A percentile compares a stretch with the other conserved stretches of the same genome.
These are phyloP conservation scores for Thumatha senex DNA, from an alignment of 2,888 invertebrate genomes.

Conservation along the genomic window DNA sequence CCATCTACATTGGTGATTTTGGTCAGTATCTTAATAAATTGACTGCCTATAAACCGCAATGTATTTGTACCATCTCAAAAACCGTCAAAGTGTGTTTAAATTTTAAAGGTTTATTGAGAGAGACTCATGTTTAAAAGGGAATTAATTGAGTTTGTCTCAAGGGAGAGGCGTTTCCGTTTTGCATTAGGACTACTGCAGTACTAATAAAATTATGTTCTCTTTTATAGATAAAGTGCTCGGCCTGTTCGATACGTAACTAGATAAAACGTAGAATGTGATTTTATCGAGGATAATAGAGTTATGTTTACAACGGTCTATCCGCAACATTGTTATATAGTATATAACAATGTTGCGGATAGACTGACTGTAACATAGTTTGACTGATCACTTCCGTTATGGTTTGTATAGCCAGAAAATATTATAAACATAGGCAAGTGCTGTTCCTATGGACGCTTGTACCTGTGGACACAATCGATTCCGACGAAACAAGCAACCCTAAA, in stretches of 20 bases:
- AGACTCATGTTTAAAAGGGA: constrained; percentile 69
- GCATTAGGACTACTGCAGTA: constrained; percentile 69
- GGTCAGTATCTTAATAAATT: constrained; percentile 12
- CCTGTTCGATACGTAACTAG: constrained; percentile 28
- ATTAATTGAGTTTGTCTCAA: constrained; percentile 80
- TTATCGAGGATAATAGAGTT: constrained; percentile 8
- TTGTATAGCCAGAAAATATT: not conserved
- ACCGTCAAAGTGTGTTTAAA: constrained; percentile 69
- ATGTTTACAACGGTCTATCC: not conserved
- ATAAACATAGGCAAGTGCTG: not conserved
- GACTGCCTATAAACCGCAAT: constrained; percentile 20
- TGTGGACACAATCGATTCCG: no score
- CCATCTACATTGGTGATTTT: constrained; percentile 38
- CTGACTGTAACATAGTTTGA: no score
- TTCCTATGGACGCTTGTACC: no score
- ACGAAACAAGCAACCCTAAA: no score
- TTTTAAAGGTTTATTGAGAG: constrained; percentile 73
- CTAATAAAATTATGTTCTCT: constrained; percentile 73
- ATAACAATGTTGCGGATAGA: not conserved
- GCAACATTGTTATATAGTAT: not conserved
- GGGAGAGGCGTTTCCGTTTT: constrained; percentile 74
- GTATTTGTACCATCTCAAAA: constrained; percentile 23
- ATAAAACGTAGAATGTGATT: constrained; percentile 28
- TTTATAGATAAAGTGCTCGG: constrained; percentile 51
- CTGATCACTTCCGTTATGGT: not conserved